Percentiles rank a stretch among this genome's conserved stretches.
These are phyloP conservation scores for Melanotaenia duboulayi DNA, from an alignment of 2,113 vertebrate species.

Conservation along the genomic window DNA sequence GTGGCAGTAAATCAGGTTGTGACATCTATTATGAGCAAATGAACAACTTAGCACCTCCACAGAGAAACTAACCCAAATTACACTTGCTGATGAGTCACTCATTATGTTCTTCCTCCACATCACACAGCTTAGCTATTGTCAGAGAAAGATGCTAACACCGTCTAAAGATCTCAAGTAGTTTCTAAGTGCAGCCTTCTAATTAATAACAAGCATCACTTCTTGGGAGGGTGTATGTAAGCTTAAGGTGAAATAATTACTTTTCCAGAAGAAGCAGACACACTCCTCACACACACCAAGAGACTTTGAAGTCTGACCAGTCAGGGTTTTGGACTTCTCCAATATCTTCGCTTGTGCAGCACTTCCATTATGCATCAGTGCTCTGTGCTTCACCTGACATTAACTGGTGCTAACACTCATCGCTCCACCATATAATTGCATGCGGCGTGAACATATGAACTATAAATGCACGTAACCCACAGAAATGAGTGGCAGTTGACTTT, in stretches of 20 bases:
- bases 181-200: conserved; percentile 52
- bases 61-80: conserved; percentile 63
- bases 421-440: conserved; percentile 54
- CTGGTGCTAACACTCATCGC: conserved; percentile 37
- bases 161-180: conserved; percentile 61
- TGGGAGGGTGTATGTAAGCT: conserved; percentile 53
- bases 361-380: conserved; percentile 52
- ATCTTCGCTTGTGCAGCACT: conserved; percentile 24
- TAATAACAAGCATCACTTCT: conserved; percentile 67
- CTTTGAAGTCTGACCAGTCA: conserved; percentile 56
- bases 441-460: conserved; percentile 45
- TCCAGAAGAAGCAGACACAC: conserved; percentile 17
- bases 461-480: conserved; percentile 45
- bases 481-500: conserved; percentile 48
- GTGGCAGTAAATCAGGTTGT: conserved; percentile 68
- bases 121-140: conserved; percentile 64
- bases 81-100: conserved; percentile 74
- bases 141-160: conserved; percentile 53
- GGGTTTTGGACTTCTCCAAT: conserved; percentile 34
- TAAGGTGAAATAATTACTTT: conserved; percentile 59
- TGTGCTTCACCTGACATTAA: conserved; percentile 51
- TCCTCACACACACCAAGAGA: conserved; percentile 23
- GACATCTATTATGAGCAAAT: conserved; percentile 75
- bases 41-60: conserved; percentile 67
- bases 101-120: conserved; percentile 42